Percentiles rank a stretch among this genome's conserved stretches.
phyloP scores from a whole-genome alignment of 2,113 vertebrate genomes.

The zebrafish (Danio rerio) region GRCz12tu NC_133186.1:40477501-40478000 shows the following conservation, averaged over 20 bases:
- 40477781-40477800: slow-evolving; percentile 19
- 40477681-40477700: slow-evolving; percentile 63
- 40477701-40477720: slow-evolving; percentile 47
- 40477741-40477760: slow-evolving; percentile 23
- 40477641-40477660: slow-evolving; percentile 40
- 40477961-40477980: slow-evolving; percentile 49
- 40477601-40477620: slow-evolving; percentile 14
- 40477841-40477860: slow-evolving; percentile 10
- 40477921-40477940: slow-evolving; percentile 39
- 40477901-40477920: slow-evolving; percentile 45
- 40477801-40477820: slow-evolving; percentile 9
- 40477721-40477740: slow-evolving; percentile 31
- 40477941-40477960: slow-evolving; percentile 15
- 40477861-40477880: slow-evolving; percentile 32
- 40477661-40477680: slow-evolving; percentile 44
- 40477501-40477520: not conserved
- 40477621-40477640: slow-evolving; percentile 28
- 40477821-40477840: slow-evolving; percentile 5
- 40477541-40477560: not conserved
- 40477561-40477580: slow-evolving; percentile 17
- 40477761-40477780: slow-evolving; percentile 36
- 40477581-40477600: slow-evolving; percentile 8
- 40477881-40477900: slow-evolving; percentile 21
- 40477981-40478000: slow-evolving; percentile 45
- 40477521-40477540: not conserved